These are phyloP conservation scores for Chanos chanos DNA, from an alignment of 2,797 vertebrate species.

Conservation along the genomic window DNA sequence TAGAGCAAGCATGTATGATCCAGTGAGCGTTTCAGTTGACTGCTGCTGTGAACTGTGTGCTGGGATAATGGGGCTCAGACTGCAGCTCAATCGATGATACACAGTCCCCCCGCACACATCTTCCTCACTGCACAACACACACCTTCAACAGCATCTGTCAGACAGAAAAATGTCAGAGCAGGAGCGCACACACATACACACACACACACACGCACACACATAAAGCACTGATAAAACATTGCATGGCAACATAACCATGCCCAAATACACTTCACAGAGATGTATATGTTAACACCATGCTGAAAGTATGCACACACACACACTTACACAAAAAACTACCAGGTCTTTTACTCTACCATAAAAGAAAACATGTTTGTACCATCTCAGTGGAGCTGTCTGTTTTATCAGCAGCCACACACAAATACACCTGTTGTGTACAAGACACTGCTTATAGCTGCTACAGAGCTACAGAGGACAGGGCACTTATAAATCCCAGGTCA, in stretches of 20 bases:
- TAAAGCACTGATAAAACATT: neutral
- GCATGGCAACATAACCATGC: neutral
- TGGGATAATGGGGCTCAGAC: conserved; percentile 33
- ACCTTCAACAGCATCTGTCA: neutral
- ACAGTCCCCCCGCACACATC: neutral
- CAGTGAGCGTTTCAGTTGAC: conserved; percentile 14
- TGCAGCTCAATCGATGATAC: conserved; percentile 35
- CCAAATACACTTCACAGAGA: too few species aligned
- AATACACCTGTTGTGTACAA: conserved; percentile 22
- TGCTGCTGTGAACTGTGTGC: conserved; percentile 18
- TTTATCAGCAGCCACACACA: conserved; percentile 9
- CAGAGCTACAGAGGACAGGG: too few species aligned
- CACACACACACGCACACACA: conserved; percentile 6
- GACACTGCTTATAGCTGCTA: neutral
- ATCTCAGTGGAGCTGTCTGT: neutral
- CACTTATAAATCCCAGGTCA: neutral
- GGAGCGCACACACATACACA: neutral
- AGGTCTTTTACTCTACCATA: neutral
- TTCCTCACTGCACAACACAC: conserved; percentile 9
- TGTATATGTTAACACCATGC: too few species aligned
- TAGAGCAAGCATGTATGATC: conserved; percentile 25
- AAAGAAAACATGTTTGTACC: neutral
- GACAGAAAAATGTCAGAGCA: conserved; percentile 7
- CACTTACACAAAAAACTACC: neutral
- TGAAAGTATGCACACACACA: too few species aligned